Evolutionary conservation across 2,888 invertebrate species (phyloP).

Genomic region (Melieria crassipennis): DNA sequence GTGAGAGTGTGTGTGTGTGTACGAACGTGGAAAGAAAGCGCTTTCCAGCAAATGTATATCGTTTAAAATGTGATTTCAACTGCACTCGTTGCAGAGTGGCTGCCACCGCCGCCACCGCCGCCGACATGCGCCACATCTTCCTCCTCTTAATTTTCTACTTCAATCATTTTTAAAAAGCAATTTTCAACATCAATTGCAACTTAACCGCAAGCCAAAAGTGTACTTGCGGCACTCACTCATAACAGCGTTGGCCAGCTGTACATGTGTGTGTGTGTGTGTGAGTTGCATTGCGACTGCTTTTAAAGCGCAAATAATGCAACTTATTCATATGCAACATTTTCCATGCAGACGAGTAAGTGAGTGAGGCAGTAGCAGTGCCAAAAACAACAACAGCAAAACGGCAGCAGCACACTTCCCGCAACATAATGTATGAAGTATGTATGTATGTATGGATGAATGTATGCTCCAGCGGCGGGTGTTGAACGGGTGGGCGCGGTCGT

Average conservation of each 20-base stretch:
- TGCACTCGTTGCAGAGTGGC: background rate
- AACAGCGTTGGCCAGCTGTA: background rate
- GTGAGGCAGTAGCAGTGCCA: background rate
- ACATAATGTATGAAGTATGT: background rate
- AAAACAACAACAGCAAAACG: background rate
- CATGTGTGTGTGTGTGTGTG: background rate
- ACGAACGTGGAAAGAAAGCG: constrained; percentile 37
- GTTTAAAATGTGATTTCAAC: constrained; percentile 12
- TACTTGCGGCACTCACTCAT: background rate
- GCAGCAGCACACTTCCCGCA: background rate
- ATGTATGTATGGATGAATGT: too few species aligned
- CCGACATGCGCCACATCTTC: background rate
- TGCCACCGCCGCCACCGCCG: background rate
- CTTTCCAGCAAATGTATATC: constrained; percentile 31
- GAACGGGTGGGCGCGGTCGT: too few species aligned
- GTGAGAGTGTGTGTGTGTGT: background rate
- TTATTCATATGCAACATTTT: constrained; percentile 15
- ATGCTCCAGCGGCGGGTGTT: too few species aligned
- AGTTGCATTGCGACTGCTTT: constrained; percentile 5
- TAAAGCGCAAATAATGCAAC: background rate
- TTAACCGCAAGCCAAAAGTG: constrained; percentile 38
- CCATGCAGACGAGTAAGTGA: background rate
- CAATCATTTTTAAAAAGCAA: constrained; percentile 30
- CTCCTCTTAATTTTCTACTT: constrained; percentile 27
- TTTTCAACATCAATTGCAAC: constrained; percentile 38